Evolutionary conservation across 2,888 invertebrate species (phyloP).

Genomic region (Parthenolecanium corni): DNA sequence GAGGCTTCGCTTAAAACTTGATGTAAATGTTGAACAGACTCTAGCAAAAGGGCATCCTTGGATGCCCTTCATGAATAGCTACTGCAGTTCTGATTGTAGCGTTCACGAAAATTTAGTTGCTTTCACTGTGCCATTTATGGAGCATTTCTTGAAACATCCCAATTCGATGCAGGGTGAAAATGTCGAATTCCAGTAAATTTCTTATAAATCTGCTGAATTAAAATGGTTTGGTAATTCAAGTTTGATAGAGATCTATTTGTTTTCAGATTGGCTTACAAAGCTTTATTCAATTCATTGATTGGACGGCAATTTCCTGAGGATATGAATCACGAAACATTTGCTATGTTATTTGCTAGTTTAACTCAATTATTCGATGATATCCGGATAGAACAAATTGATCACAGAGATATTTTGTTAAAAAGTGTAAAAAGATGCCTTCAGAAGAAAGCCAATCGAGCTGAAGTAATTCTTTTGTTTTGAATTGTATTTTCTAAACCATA

Average conservation of each 20-base stretch:
- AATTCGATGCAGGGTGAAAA: neutral
- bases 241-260: no score
- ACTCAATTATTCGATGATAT: slow-evolving; percentile 2
- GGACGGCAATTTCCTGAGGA: neutral
- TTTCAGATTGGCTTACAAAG: neutral
- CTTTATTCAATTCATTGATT: neutral
- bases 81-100: neutral
- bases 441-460: neutral
- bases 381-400: neutral
- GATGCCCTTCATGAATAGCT: neutral
- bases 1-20: neutral
- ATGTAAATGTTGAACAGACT: neutral
- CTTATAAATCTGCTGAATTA: no score
- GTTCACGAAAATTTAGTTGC: slow-evolving; percentile 1
- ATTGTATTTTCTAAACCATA: neutral
- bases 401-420: neutral
- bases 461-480: neutral
- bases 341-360: neutral
- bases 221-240: no score
- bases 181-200: neutral
- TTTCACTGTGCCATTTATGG: neutral
- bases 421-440: neutral
- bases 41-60: neutral
- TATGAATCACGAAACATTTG: neutral
- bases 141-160: neutral